phyloP scores from a whole-genome alignment of 1,140 invertebrate genomes.

The Teleogryllus occipitalis region DNA sequence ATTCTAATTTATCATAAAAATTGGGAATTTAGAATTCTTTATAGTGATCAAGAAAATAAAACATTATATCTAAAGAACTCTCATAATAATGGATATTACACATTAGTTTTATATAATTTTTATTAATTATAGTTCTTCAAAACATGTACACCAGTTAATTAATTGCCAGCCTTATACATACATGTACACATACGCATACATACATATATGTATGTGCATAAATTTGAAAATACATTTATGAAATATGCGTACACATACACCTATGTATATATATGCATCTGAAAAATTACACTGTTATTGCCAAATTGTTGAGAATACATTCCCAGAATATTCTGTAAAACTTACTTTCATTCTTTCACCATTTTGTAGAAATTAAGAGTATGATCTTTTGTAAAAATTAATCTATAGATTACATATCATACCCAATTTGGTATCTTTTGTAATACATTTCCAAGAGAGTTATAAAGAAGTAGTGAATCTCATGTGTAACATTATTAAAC shows the following conservation, averaged over 20 bases:
- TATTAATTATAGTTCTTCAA: constrained; percentile 21
- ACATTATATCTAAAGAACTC: too few relatives aligned
- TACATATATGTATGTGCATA: background rate
- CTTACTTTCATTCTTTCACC: background rate
- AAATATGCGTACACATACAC: constrained; percentile 3
- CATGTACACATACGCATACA: constrained; percentile 7
- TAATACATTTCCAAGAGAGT: background rate
- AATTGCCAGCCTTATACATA: constrained; percentile 10
- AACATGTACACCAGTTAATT: constrained; percentile 22
- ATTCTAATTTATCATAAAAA: too few relatives aligned
- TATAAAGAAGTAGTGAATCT: background rate
- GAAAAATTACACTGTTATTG: constrained; percentile 13
- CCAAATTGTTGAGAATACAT: background rate
- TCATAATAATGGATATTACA: too few relatives aligned
- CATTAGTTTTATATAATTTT: constrained; percentile 9
- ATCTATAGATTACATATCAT: background rate
- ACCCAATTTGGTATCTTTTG: background rate
- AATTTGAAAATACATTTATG: background rate
- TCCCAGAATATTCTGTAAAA: constrained; percentile 8
- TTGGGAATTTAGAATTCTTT: too few relatives aligned
- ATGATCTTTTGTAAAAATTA: background rate
- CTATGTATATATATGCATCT: background rate
- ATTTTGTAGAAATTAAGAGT: constrained; percentile 6
- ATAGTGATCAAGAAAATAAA: too few relatives aligned
- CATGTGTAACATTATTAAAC: constrained; percentile 3